Conservation (phyloP, 2,113 vertebrate species). For the Cochlearius cochlearius region DNA sequence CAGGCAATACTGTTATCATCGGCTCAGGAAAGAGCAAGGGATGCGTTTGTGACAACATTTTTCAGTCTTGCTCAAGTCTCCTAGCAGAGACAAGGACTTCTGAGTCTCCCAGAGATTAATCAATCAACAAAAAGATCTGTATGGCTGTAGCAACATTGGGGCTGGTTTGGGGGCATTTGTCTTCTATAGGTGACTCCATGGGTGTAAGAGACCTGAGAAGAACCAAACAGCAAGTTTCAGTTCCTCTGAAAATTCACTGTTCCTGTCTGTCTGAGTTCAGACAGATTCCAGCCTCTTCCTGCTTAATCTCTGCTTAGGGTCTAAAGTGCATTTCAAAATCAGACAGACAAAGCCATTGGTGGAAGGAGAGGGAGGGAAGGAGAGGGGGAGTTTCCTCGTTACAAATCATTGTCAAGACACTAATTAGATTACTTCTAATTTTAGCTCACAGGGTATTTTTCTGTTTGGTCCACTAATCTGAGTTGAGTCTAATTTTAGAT, state of each 20-base stretch:
- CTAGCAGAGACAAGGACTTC: not conserved
- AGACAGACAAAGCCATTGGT: not conserved
- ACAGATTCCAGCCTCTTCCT: not conserved
- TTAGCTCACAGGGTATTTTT: conserved; percentile 35
- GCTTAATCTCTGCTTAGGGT: not conserved
- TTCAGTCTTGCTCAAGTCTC: not conserved
- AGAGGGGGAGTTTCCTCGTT: conserved; percentile 28
- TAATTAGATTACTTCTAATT: conserved; percentile 44
- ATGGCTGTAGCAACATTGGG: not conserved
- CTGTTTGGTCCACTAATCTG: conserved; percentile 38
- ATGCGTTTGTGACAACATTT: not conserved
- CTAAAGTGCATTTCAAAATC: not conserved
- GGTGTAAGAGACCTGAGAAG: not conserved
- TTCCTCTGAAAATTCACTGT: not conserved
- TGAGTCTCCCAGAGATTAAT: not conserved
- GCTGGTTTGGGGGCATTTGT: not conserved
- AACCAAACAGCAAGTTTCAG: not conserved
- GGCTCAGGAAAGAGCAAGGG: not conserved
- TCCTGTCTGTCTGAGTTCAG: not conserved
- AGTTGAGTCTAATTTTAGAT: conserved; percentile 37
- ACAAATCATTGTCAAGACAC: not conserved
- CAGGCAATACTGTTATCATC: not conserved
- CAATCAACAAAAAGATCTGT: not conserved
- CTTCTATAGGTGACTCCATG: not conserved
- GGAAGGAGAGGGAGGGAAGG: not conserved